Percentiles rank a stretch among this genome's conserved stretches.
Evolutionary conservation across 2,888 invertebrate genomes (phyloP).

Genomic region (Lepetodrilus schrolli): DNA sequence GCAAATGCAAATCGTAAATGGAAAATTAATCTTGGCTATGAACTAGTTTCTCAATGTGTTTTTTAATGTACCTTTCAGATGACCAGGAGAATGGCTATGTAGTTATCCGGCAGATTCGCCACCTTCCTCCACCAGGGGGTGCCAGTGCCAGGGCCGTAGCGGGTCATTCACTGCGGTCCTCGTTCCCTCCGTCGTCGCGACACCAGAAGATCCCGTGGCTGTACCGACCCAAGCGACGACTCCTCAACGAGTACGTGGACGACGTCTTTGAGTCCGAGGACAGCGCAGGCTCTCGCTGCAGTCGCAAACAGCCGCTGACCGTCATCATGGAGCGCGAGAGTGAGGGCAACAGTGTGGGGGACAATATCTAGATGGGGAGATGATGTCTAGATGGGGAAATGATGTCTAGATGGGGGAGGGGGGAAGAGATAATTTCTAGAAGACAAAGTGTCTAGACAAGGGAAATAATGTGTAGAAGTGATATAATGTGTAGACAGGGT

Average conservation of each 20-base stretch:
- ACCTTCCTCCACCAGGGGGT: slow-evolving; percentile 9
- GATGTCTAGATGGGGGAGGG: too few species aligned
- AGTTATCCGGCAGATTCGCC: slow-evolving; percentile 46
- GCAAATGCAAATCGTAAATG: too few species aligned
- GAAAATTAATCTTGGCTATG: neutral
- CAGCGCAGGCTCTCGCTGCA: slow-evolving; percentile 55
- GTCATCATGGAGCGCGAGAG: slow-evolving; percentile 29
- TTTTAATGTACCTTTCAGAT: slow-evolving; percentile 48
- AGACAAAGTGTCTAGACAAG: too few species aligned
- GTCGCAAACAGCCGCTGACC: slow-evolving; percentile 28
- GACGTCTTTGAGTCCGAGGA: slow-evolving; percentile 70
- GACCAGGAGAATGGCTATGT: slow-evolving; percentile 65
- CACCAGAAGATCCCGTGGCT: slow-evolving; percentile 38
- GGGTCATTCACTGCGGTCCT: neutral
- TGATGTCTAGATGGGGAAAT: too few species aligned
- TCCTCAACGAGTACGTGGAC: slow-evolving; percentile 65
- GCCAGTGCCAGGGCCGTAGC: neutral
- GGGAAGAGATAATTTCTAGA: too few species aligned
- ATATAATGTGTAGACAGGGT: too few species aligned
- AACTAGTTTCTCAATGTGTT: neutral
- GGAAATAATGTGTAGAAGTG: too few species aligned
- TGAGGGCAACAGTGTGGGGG: neutral
- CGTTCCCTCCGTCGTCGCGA: slow-evolving; percentile 30
- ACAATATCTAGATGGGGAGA: slow-evolving; percentile 17
- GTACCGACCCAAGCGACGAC: slow-evolving; percentile 62